Conservation (phyloP, 2,113 vertebrate genomes). For the Felis catus region DNA sequence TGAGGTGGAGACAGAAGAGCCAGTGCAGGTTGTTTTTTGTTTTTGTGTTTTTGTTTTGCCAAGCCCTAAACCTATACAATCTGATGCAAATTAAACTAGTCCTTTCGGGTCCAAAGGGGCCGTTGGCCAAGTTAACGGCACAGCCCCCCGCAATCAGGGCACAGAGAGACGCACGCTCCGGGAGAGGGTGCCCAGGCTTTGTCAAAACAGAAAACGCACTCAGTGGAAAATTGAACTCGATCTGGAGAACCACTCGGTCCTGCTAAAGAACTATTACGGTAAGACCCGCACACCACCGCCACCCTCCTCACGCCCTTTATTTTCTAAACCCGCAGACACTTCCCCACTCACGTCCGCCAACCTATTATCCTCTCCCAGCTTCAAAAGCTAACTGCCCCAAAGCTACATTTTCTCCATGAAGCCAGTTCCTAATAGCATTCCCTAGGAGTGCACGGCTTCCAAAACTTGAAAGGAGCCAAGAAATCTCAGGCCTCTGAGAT, state of each 20-base stretch:
- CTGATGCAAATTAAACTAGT: slow-evolving; percentile 13
- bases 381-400: slow-evolving; percentile 46
- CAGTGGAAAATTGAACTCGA: slow-evolving; percentile 39
- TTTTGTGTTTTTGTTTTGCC: too few relatives aligned
- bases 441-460: slow-evolving; percentile 34
- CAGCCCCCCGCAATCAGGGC: not conserved
- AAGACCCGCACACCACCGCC: not conserved
- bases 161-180: not conserved
- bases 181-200: slow-evolving; percentile 1
- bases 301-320: not conserved
- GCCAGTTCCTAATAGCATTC: slow-evolving; percentile 42
- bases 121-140: not conserved
- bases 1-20: not conserved
- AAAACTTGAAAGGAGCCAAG: slow-evolving; percentile 56
- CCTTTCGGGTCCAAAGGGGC: not conserved
- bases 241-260: slow-evolving; percentile 43
- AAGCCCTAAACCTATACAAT: not conserved
- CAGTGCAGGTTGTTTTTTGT: not conserved
- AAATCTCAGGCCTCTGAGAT: slow-evolving; percentile 55
- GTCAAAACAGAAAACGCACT: slow-evolving; percentile 21
- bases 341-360: not conserved
- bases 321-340: slow-evolving; percentile 18
- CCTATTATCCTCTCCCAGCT: slow-evolving; percentile 44
- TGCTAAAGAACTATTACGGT: not conserved
- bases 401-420: slow-evolving; percentile 11